Percentiles rank a stretch among this genome's conserved stretches.
Conservation (phyloP, 2,888 invertebrate genomes). For the Griposia aprilina region DNA sequence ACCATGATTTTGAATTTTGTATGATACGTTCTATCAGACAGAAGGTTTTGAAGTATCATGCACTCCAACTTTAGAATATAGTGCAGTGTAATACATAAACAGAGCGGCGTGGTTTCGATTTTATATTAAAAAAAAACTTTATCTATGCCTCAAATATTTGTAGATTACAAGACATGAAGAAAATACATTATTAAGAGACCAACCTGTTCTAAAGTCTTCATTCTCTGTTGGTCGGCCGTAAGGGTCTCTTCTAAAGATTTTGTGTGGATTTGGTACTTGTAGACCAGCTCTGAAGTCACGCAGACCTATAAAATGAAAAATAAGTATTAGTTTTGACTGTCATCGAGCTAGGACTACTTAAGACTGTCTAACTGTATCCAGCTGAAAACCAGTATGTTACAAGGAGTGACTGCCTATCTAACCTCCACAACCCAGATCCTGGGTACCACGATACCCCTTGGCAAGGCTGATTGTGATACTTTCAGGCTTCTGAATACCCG, state of each 20-base stretch:
- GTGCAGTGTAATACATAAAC: too few species aligned
- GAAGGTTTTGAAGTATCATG: not conserved
- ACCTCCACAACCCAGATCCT: not conserved
- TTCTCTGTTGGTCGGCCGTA: constrained; percentile 90
- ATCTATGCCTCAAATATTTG: not conserved
- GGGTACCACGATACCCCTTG: too few species aligned
- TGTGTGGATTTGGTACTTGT: constrained; percentile 92
- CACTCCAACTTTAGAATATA: not conserved
- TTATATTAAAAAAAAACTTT: not conserved
- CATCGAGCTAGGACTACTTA: not conserved
- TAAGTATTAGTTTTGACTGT: not conserved
- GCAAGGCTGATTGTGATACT: too few species aligned
- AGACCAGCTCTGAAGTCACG: constrained; percentile 92
- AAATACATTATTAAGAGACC: constrained; percentile 33
- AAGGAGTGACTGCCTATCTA: not conserved
- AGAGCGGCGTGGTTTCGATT: not conserved
- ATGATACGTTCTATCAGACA: not conserved
- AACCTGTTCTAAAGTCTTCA: constrained; percentile 90
- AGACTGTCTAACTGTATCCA: not conserved
- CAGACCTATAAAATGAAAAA: constrained; percentile 80
- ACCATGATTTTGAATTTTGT: not conserved
- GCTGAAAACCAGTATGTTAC: not conserved
- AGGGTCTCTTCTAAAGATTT: constrained; percentile 91
- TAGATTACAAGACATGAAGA: not conserved
- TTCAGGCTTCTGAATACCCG: not conserved